Evolutionary conservation across 1,140 invertebrate species (phyloP).

Genomic region (Ips nitidus): DNA sequence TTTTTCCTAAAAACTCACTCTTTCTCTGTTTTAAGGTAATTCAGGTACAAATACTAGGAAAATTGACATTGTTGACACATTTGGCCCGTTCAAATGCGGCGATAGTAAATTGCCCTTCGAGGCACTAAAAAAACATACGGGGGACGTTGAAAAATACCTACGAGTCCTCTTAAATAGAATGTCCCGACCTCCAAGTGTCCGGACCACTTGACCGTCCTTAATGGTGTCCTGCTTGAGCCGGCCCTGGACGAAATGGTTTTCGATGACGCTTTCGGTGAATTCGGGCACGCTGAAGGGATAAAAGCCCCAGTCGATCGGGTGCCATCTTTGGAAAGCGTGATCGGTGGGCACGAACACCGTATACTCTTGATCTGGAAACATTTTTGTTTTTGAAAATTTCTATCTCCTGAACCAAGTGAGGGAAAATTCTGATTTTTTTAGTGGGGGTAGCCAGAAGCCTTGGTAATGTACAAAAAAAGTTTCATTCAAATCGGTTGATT

Average conservation of each 20-base stretch:
- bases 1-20: too few relatives aligned
- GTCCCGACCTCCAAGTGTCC: slow-evolving; percentile 59
- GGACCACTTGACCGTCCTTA: slow-evolving; percentile 56
- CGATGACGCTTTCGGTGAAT: slow-evolving; percentile 63
- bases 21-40: too few relatives aligned
- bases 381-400: too few relatives aligned
- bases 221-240: slow-evolving; percentile 60
- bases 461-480: too few relatives aligned
- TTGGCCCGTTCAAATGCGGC: too few relatives aligned
- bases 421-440: too few relatives aligned
- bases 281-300: slow-evolving; percentile 67
- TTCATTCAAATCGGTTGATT: too few relatives aligned
- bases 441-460: too few relatives aligned
- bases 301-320: slow-evolving; percentile 70
- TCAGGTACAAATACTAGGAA: too few relatives aligned
- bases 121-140: not conserved
- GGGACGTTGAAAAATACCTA: slow-evolving; percentile 50
- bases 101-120: not conserved
- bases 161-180: slow-evolving; percentile 59
- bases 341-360: slow-evolving; percentile 65
- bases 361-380: slow-evolving; percentile 58
- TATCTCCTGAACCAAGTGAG: slow-evolving; percentile 10
- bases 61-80: too few relatives aligned
- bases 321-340: slow-evolving; percentile 66
- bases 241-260: slow-evolving; percentile 64